Evolutionary conservation across 2,113 vertebrate species (phyloP), one percentile per base, ranked within the genome.

Genomic region (Dromiciops gliroides): DNA sequence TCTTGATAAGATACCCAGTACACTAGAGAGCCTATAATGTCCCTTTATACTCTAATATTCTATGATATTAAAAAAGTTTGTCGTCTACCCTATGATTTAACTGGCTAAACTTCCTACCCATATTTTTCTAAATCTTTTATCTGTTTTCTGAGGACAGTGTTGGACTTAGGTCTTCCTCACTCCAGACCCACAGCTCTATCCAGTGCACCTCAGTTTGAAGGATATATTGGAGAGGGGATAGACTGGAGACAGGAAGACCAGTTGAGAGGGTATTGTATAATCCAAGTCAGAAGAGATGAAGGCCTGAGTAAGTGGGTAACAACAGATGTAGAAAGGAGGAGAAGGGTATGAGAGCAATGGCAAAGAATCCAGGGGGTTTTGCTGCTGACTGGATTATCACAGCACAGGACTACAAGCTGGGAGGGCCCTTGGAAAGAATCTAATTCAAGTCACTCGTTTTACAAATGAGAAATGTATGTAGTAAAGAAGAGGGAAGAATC

Each of bases 271-370:
- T 90, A 2, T 5, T 51, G 23, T 67, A 47, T 75, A 16, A 91
- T 93, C n/a, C 94, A 90, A 25, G 31, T 94, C 0, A 93, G 75
- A 26, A 1, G 91, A 92, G 9, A 8, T 16, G 75, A 51, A n/a
- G 10, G 56, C 26, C 3, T 90, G 89, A 89, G 47, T 48, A 37
- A 50, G 23, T 67, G 93, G 31, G 23, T 8, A 92, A 26, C 53
- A 90, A 22, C 90, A 51, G 92, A 94, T 92, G 90, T 93, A 28
- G 44, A 95, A 93, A 94, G 3, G 23, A 94, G 93, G 94, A 11
- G 24, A 48, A 31, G 7, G 11, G 93, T 75, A 94, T 3, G 50
- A 51, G 31, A 94, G 23, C 23, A 51, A 89, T 51, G 94, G 48
- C 95, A 23, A 83, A 94, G 3, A 48, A 56, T 91, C 92, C 6